A percentile compares a stretch with the other conserved stretches of the same genome.
Conservation (phyloP, 2,797 vertebrate genomes). For the Danio aesculapii region DNA sequence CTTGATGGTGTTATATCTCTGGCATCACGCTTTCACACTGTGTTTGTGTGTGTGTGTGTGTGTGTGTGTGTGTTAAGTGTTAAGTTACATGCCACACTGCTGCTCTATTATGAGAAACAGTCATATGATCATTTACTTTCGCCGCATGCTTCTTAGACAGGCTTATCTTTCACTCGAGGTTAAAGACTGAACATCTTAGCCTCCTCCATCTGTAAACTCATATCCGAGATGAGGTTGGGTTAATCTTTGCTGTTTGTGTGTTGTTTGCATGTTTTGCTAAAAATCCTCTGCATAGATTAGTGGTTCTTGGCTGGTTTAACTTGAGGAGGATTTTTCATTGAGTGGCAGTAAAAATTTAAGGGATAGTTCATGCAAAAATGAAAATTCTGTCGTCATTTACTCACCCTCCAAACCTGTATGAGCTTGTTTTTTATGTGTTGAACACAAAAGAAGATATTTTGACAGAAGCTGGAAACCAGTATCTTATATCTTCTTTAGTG, state of each 20-base stretch:
- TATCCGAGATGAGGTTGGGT: background rate
- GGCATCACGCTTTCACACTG: conserved; percentile 43
- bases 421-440: no score
- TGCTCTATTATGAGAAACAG: conserved; percentile 22
- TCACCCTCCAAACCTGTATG: no score
- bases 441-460: no score
- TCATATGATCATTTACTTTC: conserved; percentile 18
- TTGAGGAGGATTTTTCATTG: background rate
- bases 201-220: background rate
- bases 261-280: conserved; percentile 14
- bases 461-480: no score
- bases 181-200: background rate
- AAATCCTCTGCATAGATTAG: background rate
- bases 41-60: background rate
- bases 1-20: conserved; percentile 22
- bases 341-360: no score
- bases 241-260: background rate
- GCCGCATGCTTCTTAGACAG: background rate
- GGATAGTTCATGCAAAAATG: no score
- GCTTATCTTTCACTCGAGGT: background rate
- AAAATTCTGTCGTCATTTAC: no score
- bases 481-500: no score
- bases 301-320: background rate
- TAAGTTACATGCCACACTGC: conserved; percentile 26
- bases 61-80: background rate